Evolutionary conservation across 2,888 invertebrate species (phyloP).

Genomic region (Hipparchia semele): DNA sequence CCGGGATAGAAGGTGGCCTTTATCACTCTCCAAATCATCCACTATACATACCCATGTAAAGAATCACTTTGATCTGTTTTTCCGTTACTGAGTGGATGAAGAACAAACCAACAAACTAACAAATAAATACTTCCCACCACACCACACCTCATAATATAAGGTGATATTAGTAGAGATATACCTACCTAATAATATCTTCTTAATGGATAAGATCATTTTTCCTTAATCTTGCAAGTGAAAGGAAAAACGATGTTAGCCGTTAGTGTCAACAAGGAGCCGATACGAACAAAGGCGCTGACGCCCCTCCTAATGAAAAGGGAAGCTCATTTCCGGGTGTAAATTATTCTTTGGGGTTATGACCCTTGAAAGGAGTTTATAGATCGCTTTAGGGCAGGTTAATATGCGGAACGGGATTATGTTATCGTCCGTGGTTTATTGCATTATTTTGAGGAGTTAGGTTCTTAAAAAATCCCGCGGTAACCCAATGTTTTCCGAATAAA

Average conservation of each 20-base stretch:
- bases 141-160: neutral
- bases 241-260: neutral
- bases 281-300: neutral
- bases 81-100: no score
- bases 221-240: neutral
- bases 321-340: slow-evolving; percentile 5
- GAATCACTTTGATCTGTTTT: no score
- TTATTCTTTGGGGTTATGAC: slow-evolving; percentile 6
- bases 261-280: neutral
- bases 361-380: slow-evolving; percentile 4
- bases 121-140: no score
- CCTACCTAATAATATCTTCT: neutral
- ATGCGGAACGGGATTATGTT: neutral
- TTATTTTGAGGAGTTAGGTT: no score
- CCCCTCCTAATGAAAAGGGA: slow-evolving; percentile 1
- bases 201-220: no score
- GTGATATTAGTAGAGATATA: neutral
- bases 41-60: no score
- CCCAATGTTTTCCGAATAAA: no score
- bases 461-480: no score
- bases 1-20: no score
- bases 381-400: slow-evolving; percentile 4
- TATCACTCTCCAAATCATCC: no score
- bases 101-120: no score
- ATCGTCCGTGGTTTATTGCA: no score